Conservation (phyloP, 2,888 invertebrate species). For the Baronia brevicornis region DNA sequence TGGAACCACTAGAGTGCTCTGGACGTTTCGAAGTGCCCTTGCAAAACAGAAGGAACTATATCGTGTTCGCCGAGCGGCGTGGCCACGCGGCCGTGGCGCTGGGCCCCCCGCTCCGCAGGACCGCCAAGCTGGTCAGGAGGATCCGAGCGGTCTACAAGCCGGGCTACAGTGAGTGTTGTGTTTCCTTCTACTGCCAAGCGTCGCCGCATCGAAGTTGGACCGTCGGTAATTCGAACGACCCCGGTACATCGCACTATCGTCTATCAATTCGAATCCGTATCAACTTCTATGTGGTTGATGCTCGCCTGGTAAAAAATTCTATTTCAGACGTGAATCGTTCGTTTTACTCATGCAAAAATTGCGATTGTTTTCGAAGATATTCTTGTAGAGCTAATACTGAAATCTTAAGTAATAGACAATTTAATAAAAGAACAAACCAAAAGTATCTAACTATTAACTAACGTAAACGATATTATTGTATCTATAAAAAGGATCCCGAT, state of each 20-base stretch:
- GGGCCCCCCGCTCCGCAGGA: slow-evolving; percentile 63
- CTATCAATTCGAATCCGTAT: slow-evolving; percentile 20
- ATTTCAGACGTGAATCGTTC: too few species aligned
- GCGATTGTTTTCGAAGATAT: too few species aligned
- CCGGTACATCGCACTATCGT: background rate
- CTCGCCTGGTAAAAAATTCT: slow-evolving; percentile 15
- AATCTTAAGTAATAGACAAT: too few species aligned
- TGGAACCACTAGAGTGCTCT: slow-evolving; percentile 48
- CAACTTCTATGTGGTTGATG: slow-evolving; percentile 41
- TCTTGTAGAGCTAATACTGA: too few species aligned
- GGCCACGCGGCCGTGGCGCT: slow-evolving; percentile 64
- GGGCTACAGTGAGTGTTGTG: slow-evolving; percentile 68
- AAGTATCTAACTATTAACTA: slow-evolving; percentile 18
- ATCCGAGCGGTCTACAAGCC: slow-evolving; percentile 67
- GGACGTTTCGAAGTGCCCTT: slow-evolving; percentile 68
- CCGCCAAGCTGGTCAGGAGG: slow-evolving; percentile 57
- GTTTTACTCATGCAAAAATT: too few species aligned
- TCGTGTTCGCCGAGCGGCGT: slow-evolving; percentile 66
- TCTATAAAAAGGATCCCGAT: slow-evolving; percentile 44
- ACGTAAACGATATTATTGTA: slow-evolving; percentile 20
- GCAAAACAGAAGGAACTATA: slow-evolving; percentile 61
- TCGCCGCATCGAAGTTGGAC: slow-evolving; percentile 26
- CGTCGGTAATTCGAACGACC: slow-evolving; percentile 24
- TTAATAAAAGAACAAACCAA: too few species aligned
- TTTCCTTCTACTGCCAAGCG: too few species aligned